Evolutionary conservation across 2,888 invertebrate genomes (phyloP).

Genomic region (Oegoconia quadripuncta): DNA sequence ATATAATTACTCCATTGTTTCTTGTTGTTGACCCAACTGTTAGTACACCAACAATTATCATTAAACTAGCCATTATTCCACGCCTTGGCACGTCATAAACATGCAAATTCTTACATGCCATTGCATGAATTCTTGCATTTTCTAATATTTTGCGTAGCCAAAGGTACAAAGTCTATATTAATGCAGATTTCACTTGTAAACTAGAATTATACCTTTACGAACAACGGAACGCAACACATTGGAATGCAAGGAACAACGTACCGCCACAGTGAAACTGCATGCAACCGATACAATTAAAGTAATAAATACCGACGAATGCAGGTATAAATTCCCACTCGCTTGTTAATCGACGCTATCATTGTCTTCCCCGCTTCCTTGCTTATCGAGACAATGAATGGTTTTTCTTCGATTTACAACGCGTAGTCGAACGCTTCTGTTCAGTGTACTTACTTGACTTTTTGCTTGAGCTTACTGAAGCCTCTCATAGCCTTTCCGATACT

Average conservation of each 20-base stretch:
- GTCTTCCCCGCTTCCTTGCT: slow-evolving; percentile 63
- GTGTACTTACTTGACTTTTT: slow-evolving; percentile 39
- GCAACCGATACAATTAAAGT: slow-evolving; percentile 70
- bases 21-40: slow-evolving; percentile 15
- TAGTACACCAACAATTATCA: slow-evolving; percentile 18
- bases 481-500: slow-evolving; percentile 36
- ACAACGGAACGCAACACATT: slow-evolving; percentile 50
- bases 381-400: slow-evolving; percentile 61
- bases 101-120: slow-evolving; percentile 32
- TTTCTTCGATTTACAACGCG: slow-evolving; percentile 58
- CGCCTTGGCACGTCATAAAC: slow-evolving; percentile 33
- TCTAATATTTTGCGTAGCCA: slow-evolving; percentile 49
- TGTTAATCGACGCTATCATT: slow-evolving; percentile 66
- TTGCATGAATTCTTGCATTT: slow-evolving; percentile 41
- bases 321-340: slow-evolving; percentile 66
- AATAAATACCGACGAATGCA: slow-evolving; percentile 57
- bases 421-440: slow-evolving; percentile 47
- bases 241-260: slow-evolving; percentile 63
- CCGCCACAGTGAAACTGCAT: slow-evolving; percentile 63
- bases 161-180: slow-evolving; percentile 45
- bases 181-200: slow-evolving; percentile 62
- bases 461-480: slow-evolving; percentile 27
- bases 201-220: slow-evolving; percentile 63
- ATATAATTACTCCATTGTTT: slow-evolving; percentile 18
- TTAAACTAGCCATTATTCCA: slow-evolving; percentile 35